A percentile compares a stretch with the other conserved stretches of the same genome.
These are phyloP conservation scores for Epiblema foenella DNA, from an alignment of 2,888 invertebrate genomes.

Conservation along the genomic window DNA sequence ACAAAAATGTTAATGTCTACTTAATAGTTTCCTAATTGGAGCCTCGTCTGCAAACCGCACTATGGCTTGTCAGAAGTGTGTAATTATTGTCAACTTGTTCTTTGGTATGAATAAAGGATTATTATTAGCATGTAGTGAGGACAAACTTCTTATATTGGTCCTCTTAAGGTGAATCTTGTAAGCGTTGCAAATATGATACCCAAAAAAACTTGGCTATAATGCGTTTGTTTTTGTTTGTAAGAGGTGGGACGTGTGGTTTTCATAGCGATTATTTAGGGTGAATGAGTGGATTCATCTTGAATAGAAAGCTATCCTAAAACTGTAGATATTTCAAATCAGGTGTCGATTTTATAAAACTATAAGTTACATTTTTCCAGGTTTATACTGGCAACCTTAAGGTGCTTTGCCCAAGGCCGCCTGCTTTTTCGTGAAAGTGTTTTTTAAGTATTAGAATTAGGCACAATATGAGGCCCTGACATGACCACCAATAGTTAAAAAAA, in stretches of 20 bases:
- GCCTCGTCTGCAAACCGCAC: too few relatives aligned
- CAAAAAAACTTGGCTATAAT: background rate
- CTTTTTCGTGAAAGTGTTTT: too few relatives aligned
- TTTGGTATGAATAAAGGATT: too few relatives aligned
- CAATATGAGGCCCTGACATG: too few relatives aligned
- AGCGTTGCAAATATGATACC: background rate
- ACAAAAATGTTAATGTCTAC: too few relatives aligned
- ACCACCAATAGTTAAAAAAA: too few relatives aligned
- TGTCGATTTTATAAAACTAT: background rate
- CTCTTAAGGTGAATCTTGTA: background rate
- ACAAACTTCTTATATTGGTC: background rate
- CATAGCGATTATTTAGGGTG: slow-evolving; percentile 2
- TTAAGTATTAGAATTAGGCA: too few relatives aligned
- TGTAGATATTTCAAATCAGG: background rate
- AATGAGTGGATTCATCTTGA: background rate
- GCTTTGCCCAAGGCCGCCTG: background rate
- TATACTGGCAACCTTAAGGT: background rate
- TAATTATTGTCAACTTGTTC: too few relatives aligned
- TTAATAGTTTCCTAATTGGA: too few relatives aligned
- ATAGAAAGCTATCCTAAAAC: background rate
- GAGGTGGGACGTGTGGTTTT: slow-evolving; percentile 2
- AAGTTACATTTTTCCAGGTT: background rate
- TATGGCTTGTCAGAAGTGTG: too few relatives aligned
- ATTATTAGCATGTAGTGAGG: too few relatives aligned
- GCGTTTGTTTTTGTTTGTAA: background rate